A percentile compares a stretch with the other conserved stretches of the same genome.
Conservation (phyloP, 1,140 invertebrate species). For the Brachionus manjavacas region DNA sequence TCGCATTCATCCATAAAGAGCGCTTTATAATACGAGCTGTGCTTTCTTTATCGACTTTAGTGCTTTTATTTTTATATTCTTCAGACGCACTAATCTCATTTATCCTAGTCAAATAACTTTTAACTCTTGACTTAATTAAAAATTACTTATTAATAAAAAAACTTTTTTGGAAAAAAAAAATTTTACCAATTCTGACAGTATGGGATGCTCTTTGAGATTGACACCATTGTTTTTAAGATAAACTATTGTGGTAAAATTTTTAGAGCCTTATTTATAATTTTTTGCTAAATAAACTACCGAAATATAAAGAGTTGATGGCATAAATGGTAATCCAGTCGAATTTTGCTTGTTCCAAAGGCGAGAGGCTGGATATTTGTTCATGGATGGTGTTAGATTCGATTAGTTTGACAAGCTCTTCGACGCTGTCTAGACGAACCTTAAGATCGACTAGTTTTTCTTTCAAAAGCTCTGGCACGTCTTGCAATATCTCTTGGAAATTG, state of each 20-base stretch:
- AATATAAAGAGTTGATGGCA: slow-evolving; percentile 30
- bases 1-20: slow-evolving; percentile 35
- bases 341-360: slow-evolving; percentile 32
- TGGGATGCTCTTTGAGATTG: slow-evolving; percentile 39
- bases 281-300: background rate
- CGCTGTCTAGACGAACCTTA: background rate
- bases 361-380: background rate
- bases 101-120: slow-evolving; percentile 18
- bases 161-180: background rate
- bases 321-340: slow-evolving; percentile 28
- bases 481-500: background rate
- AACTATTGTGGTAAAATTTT: background rate
- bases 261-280: background rate
- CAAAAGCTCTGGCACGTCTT: background rate
- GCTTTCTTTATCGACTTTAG: slow-evolving; percentile 33
- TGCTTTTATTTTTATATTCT: background rate
- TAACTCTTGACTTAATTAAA: slow-evolving; percentile 9
- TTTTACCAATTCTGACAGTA: slow-evolving; percentile 13
- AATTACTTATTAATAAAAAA: background rate
- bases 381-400: background rate
- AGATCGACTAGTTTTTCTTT: slow-evolving; percentile 13
- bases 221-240: slow-evolving; percentile 33
- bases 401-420: background rate
- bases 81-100: slow-evolving; percentile 27
- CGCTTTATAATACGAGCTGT: slow-evolving; percentile 34